Conservation (phyloP, 2,888 invertebrate species). For the Stenotaenia linearis region DNA sequence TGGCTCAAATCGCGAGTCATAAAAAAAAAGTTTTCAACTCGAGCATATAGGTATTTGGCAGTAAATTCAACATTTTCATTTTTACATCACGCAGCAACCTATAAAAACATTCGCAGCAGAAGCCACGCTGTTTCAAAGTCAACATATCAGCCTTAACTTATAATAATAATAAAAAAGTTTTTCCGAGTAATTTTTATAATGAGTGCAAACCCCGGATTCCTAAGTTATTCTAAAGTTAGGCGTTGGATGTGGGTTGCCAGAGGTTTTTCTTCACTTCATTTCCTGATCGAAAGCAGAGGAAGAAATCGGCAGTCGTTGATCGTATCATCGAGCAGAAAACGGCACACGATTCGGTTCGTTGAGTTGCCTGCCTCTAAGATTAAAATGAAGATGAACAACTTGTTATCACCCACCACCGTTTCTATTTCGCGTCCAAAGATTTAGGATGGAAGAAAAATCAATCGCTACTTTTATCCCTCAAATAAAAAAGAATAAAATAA, state of each 20-base stretch:
- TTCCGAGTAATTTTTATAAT: neutral
- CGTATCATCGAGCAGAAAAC: slow-evolving; percentile 3
- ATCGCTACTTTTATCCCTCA: neutral
- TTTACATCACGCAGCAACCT: neutral
- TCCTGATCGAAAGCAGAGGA: slow-evolving; percentile 19
- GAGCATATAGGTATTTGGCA: neutral
- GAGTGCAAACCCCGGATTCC: neutral
- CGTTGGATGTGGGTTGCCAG: neutral
- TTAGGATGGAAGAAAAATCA: slow-evolving; percentile 1
- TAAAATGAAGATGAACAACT: slow-evolving; percentile 19
- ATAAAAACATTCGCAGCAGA: neutral
- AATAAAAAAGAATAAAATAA: neutral
- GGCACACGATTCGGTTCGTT: slow-evolving; percentile 18
- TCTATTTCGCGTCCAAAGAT: slow-evolving; percentile 11
- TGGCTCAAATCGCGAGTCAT: neutral
- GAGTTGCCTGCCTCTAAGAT: slow-evolving; percentile 9
- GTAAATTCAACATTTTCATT: neutral
- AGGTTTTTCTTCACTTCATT: slow-evolving; percentile 11
- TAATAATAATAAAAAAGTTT: neutral
- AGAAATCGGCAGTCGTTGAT: slow-evolving; percentile 14
- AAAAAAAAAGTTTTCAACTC: neutral
- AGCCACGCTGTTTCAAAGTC: neutral
- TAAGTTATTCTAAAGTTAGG: neutral
- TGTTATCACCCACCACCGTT: slow-evolving; percentile 4
- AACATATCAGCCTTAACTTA: neutral